Evolutionary conservation across 2,888 invertebrate genomes (phyloP).

Genomic region (Keiferia lycopersicella): DNA sequence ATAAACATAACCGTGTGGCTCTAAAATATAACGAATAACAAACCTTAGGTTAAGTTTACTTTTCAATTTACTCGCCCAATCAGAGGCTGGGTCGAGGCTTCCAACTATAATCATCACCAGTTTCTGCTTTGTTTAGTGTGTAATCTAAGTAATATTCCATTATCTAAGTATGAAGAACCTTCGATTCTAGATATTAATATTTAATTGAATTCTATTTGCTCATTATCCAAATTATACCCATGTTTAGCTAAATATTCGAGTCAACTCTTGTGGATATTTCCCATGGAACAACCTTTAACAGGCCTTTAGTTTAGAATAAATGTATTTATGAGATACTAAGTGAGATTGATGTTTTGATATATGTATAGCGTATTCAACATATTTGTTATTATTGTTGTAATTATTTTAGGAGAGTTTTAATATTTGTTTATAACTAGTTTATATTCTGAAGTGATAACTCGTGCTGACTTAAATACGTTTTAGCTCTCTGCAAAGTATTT

Average conservation of each 20-base stretch:
- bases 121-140: conserved; percentile 55
- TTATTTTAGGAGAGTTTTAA: conserved; percentile 79
- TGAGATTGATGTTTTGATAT: conserved; percentile 77
- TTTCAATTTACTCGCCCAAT: conserved; percentile 16
- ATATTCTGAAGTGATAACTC: conserved; percentile 61
- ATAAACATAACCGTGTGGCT: conserved; percentile 29
- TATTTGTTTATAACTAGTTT: conserved; percentile 69
- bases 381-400: conserved; percentile 77
- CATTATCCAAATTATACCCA: conserved; percentile 75
- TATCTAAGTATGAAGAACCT: conserved; percentile 68
- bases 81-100: conserved; percentile 3
- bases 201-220: conserved; percentile 71
- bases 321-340: conserved; percentile 70
- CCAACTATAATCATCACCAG: conserved; percentile 15
- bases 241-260: conserved; percentile 64
- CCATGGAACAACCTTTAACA: conserved; percentile 37
- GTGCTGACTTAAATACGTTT: conserved; percentile 52
- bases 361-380: conserved; percentile 63
- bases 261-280: conserved; percentile 37
- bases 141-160: conserved; percentile 78
- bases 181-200: conserved; percentile 67
- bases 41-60: conserved; percentile 21
- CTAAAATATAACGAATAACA: conserved; percentile 26
- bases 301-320: conserved; percentile 65
- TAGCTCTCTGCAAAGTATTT: conserved; percentile 54